phyloP scores from a whole-genome alignment of 2,797 vertebrate genomes.

The Vireo griseus region DNA sequence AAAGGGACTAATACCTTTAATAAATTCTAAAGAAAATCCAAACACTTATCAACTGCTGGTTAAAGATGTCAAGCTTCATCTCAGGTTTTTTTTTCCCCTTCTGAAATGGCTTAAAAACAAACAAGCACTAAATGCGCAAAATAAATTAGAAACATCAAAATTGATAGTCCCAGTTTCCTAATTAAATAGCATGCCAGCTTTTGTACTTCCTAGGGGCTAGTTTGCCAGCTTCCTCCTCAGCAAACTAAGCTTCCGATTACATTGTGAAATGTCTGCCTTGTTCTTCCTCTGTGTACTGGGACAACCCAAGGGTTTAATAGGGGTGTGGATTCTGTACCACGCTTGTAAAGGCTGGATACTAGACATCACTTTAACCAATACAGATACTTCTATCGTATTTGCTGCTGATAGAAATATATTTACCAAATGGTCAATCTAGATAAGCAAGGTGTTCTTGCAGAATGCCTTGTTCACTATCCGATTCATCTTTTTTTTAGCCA shows the following conservation, averaged over 20 bases:
- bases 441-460: background rate
- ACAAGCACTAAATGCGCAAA: background rate
- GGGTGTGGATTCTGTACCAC: background rate
- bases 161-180: background rate
- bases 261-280: background rate
- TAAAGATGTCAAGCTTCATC: background rate
- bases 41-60: no score
- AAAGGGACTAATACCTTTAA: background rate
- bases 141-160: background rate
- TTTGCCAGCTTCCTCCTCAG: background rate
- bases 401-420: background rate
- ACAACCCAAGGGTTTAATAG: background rate
- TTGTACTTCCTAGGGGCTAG: background rate
- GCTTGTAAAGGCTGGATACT: background rate
- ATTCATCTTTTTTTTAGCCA: background rate
- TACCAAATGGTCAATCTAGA: background rate
- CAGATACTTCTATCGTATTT: background rate
- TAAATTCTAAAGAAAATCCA: no score
- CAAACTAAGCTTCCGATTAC: background rate
- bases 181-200: background rate
- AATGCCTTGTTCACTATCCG: background rate
- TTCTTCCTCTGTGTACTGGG: background rate
- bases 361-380: background rate
- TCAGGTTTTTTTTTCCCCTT: background rate
- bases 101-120: background rate